These are phyloP conservation scores for Stomatorhinus walkeri DNA, from an alignment of 2,797 vertebrate species.

Conservation along the genomic window DNA sequence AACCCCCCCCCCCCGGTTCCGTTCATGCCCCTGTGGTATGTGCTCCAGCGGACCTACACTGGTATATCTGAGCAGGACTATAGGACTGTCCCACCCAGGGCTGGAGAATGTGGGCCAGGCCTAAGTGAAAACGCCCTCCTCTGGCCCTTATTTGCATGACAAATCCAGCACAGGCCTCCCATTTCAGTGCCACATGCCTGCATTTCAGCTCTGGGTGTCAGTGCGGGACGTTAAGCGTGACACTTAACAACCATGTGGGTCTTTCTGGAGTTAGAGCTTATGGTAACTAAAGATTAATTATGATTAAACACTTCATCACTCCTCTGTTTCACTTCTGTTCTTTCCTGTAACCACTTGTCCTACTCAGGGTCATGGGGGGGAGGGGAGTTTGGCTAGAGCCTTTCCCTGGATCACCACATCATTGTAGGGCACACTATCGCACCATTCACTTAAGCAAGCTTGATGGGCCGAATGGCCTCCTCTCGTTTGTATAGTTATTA, in stretches of 20 bases:
- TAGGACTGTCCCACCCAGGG: neutral
- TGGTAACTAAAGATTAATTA: neutral
- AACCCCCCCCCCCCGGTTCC: neutral
- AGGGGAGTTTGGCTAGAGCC: neutral
- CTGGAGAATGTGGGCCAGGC: neutral
- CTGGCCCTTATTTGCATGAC: neutral
- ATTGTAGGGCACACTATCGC: neutral
- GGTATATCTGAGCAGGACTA: neutral
- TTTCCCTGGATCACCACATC: neutral
- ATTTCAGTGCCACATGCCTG: neutral
- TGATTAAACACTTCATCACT: neutral
- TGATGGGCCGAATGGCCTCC: too few relatives aligned
- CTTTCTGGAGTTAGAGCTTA: neutral
- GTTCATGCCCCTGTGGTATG: neutral
- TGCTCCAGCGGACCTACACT: neutral
- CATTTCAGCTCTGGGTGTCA: neutral
- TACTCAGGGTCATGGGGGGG: neutral
- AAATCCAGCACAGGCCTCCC: neutral
- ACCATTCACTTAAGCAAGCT: neutral
- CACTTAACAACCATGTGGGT: neutral
- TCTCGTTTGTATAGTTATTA: too few relatives aligned
- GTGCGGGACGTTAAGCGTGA: neutral
- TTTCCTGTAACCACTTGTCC: neutral
- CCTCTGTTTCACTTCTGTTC: neutral
- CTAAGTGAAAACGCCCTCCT: neutral